Base-by-base conservation (phyloP, 2,888 invertebrate genomes). In the Sipha maydis region DNA sequence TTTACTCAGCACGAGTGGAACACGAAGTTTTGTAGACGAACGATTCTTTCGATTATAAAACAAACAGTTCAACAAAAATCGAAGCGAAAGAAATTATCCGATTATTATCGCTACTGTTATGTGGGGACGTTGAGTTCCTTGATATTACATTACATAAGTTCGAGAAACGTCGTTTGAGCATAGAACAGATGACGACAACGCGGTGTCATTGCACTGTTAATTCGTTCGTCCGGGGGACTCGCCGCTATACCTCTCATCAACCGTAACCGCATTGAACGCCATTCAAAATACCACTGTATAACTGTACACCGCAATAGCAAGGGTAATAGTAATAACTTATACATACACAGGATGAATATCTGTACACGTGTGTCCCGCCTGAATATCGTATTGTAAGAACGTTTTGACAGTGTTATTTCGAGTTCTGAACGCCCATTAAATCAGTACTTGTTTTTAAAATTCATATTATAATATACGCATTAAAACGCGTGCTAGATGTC, bases 171-270 rank as follows among this genome's bases (percentile, higher is more conserved):
- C 48, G 48, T 48, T 25, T 25, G 61, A 21, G 61, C 61, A 14
- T 9, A 61, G 61, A 25, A 21, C 61, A 48, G 48, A 48, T 48
- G 48, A 54, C 41, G 41, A 48, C 77, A 7, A 77, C 8, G 48
- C 28, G 41, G 28, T 77, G 77, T 54, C 77, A 48, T 77, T 77
- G 77, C 41, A 77, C 77, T 77, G 77, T 48, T 77, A 77, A 77
- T 77, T 77, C 41, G 48, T 48, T 54, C 48, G 38, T 77, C 77
- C 48, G 41, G 48, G n/a, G 75, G 17, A 38, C 34, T 28, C 69
- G 28, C 8, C n/a, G 69, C 61, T 48, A 14, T 1, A 21, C 25
- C 61, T 21, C 21, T 61, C 61, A 28, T 69, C 21, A 8, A 21
- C 75, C 61, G 5, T 3, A 38, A 38, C 19, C 28, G 38, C 41